phyloP scores from a whole-genome alignment of 2,888 invertebrate genomes.

The Chaetogeoica ovagalla region DNA sequence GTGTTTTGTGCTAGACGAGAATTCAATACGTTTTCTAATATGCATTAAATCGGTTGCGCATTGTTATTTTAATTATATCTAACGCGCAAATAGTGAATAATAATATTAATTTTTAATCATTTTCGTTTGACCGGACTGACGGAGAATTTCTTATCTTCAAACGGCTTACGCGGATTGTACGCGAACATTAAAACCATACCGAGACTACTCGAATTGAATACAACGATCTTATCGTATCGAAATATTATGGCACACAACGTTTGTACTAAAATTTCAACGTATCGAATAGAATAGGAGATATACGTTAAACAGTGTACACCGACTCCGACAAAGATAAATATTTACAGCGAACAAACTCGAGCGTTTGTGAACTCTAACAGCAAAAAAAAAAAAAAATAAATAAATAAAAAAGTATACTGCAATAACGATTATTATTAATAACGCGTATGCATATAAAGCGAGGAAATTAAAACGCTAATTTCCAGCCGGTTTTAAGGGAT shows the following conservation, averaged over 20 bases:
- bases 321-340: constrained; percentile 16
- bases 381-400: constrained; percentile 1
- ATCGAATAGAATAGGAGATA: constrained; percentile 3
- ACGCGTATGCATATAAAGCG: too few relatives aligned
- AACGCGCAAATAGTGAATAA: too few relatives aligned
- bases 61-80: too few relatives aligned
- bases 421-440: too few relatives aligned
- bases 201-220: neutral
- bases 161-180: neutral
- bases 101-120: too few relatives aligned
- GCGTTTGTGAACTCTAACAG: constrained; percentile 13
- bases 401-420: neutral
- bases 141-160: neutral
- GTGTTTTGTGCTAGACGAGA: neutral
- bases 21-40: too few relatives aligned
- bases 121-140: too few relatives aligned
- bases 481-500: too few relatives aligned
- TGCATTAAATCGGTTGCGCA: too few relatives aligned
- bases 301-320: neutral
- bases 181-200: neutral
- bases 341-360: constrained; percentile 6
- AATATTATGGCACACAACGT: constrained; percentile 12
- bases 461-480: too few relatives aligned
- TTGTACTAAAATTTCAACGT: constrained; percentile 22
- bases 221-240: neutral